phyloP scores from a whole-genome alignment of 2,797 vertebrate species.

The Cryptoprocta ferox region DNA sequence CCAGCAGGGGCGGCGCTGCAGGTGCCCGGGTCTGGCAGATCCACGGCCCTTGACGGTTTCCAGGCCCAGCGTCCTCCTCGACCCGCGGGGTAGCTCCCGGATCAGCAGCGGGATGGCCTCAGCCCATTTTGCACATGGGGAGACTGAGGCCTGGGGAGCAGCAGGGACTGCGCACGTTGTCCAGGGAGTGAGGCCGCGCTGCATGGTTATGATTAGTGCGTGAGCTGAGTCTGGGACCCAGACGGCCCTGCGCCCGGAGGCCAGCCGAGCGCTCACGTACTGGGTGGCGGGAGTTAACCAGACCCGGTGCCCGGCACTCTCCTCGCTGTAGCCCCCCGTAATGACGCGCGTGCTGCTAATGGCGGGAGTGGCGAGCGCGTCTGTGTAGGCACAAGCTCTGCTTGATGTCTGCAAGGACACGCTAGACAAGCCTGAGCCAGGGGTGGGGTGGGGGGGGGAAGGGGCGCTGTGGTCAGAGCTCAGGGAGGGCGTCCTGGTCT shows the following conservation, averaged over 20 bases:
- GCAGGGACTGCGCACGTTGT: background rate
- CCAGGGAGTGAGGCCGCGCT: background rate
- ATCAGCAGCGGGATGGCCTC: background rate
- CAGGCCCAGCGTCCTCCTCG: fast-evolving
- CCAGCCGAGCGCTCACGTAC: fast-evolving
- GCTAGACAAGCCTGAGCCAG: fast-evolving
- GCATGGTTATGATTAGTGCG: fast-evolving
- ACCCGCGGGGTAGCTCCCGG: fast-evolving
- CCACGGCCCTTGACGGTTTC: fast-evolving
- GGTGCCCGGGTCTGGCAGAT: background rate
- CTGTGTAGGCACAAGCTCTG: fast-evolving
- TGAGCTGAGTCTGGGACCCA: fast-evolving
- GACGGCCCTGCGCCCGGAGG: background rate
- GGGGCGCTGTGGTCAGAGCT: background rate
- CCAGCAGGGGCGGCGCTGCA: fast-evolving
- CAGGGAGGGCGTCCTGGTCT: background rate
- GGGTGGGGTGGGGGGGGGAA: fast-evolving
- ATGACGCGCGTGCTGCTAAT: fast-evolving
- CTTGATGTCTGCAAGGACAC: fast-evolving
- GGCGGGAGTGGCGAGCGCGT: fast-evolving
- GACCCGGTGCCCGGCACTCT: fast-evolving
- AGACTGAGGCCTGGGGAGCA: background rate
- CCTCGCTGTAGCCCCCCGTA: background rate
- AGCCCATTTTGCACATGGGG: background rate
- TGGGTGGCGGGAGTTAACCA: fast-evolving